These are phyloP conservation scores for Drosophila formosana DNA, from an alignment of 2,888 invertebrate genomes.

Conservation along the genomic window DNA sequence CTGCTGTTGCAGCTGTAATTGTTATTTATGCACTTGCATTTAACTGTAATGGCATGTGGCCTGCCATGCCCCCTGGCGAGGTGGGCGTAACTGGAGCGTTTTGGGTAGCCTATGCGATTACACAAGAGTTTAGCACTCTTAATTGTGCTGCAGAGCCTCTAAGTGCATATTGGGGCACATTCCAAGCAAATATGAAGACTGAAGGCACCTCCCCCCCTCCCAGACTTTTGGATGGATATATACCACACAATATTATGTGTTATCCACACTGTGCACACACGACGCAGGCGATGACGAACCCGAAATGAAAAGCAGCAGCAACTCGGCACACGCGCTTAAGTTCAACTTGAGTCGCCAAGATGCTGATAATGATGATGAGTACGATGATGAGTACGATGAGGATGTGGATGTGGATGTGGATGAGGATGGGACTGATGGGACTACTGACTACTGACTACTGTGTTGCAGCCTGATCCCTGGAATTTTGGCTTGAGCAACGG, in stretches of 20 bases:
- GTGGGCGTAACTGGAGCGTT: constrained; percentile 72
- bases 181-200: constrained; percentile 20
- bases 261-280: constrained; percentile 44
- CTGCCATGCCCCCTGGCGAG: constrained; percentile 67
- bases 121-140: constrained; percentile 64
- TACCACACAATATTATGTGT: background rate
- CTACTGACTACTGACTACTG: constrained; percentile 52
- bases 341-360: constrained; percentile 45
- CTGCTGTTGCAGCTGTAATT: constrained; percentile 69
- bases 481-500: constrained; percentile 59
- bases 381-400: constrained; percentile 21
- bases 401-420: constrained; percentile 18
- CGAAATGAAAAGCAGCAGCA: constrained; percentile 12
- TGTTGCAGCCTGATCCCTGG: constrained; percentile 64
- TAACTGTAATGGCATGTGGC: constrained; percentile 73
- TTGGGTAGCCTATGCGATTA: constrained; percentile 63
- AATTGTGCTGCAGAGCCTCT: constrained; percentile 51
- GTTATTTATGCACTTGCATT: constrained; percentile 81
- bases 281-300: constrained; percentile 23
- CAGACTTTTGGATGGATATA: background rate
- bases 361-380: constrained; percentile 29
- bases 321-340: constrained; percentile 68
- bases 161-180: constrained; percentile 25
- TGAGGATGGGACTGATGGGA: constrained; percentile 11
- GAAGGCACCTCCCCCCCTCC: constrained; percentile 10